phyloP scores from a whole-genome alignment of 2,113 vertebrate genomes.

The Callaeas wilsoni region DNA sequence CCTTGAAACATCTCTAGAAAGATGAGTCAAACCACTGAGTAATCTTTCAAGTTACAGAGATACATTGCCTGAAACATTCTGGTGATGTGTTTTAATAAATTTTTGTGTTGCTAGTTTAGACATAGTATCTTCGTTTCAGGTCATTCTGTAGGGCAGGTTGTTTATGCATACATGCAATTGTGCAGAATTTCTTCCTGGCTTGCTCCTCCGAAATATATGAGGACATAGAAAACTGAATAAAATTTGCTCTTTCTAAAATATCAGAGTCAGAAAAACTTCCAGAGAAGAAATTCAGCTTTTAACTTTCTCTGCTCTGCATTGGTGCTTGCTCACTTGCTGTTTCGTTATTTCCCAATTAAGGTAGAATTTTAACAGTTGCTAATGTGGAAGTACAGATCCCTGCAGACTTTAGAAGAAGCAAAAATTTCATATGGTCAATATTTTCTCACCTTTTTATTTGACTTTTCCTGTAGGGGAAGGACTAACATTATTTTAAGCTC shows the following conservation, averaged over 20 bases:
- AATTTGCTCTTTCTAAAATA: neutral
- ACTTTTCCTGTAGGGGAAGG: neutral
- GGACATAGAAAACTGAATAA: neutral
- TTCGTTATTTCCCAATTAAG: neutral
- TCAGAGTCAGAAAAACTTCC: neutral
- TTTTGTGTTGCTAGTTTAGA: neutral
- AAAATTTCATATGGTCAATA: neutral
- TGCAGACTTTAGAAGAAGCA: neutral
- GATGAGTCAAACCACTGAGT: neutral
- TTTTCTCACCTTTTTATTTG: neutral
- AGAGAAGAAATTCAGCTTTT: neutral
- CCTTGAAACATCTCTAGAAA: neutral
- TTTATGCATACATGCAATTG: slow-evolving; percentile 1
- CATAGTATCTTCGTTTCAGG: neutral
- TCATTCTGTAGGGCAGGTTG: neutral
- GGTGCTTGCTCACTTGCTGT: neutral
- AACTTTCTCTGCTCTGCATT: neutral
- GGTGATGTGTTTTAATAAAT: neutral
- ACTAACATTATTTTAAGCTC: neutral
- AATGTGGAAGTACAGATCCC: neutral
- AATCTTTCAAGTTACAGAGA: neutral
- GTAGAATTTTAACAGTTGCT: neutral
- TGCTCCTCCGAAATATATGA: neutral
- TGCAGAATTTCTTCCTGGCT: neutral
- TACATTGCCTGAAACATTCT: neutral